Evolutionary conservation across 2,888 invertebrate species (phyloP), one percentile per base, ranked within the genome.

Genomic region (Plemyria rubiginata): DNA sequence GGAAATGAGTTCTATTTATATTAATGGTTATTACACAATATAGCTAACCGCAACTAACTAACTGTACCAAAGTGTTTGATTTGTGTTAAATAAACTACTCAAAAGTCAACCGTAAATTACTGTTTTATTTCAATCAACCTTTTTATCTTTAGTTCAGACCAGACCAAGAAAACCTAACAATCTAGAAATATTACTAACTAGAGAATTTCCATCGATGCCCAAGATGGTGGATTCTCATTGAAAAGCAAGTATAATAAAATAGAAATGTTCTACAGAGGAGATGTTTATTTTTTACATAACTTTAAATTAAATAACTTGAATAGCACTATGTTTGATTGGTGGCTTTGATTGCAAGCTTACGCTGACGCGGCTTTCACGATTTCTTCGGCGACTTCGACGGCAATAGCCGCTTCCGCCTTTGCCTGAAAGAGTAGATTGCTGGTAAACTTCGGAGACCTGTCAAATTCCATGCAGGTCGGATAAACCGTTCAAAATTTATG

Each of bases 331-430:
- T 78, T 74, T 57, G 51, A 61, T 57, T 57, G 55, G 7, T 28
- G 29, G 36, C 36, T 8, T 62, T 52, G 16, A 43, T 16, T 16
- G 45, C 4, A 9, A 45, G 61, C 52, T 79, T 87, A 91, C 81
- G 84, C 85, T 13, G 86, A 75, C n/a, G 95, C 94, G 68, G 99
- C 98, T 89, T 97, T 97, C 58, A 98, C 96, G 74, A 99, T 94
- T 73, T 98, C 98, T 90, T 99, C 98, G 55, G 97, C 98, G 57
- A 98, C 98, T 92, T 99, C 99, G 8, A 99, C 93, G 41, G 98
- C 97, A 79, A 99, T 98, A 67, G 96, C 95, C 55, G 99, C 99
- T 93, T 98, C 98, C 13, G 98, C 99, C 85, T 94, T 94, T 50
- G 94, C 95, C 96, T 96, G 56, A 8, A 62, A 58, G 12, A 36